These are phyloP conservation scores for Heliconius hewitsoni DNA, from an alignment of 1,140 invertebrate species.

Conservation along the genomic window DNA sequence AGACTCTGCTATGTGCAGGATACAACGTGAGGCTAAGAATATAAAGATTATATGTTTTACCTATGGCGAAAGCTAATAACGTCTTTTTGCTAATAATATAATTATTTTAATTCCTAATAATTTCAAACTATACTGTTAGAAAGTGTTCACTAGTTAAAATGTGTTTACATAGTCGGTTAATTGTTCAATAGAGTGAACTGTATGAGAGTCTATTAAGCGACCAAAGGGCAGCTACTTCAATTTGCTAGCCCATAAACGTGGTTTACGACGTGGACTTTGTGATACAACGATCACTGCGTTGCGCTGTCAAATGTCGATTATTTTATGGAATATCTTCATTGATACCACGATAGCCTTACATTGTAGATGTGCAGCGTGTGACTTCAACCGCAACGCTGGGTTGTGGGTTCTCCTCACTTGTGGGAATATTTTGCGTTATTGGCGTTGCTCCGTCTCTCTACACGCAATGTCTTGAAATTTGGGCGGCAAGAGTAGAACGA, in stretches of 20 bases:
- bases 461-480: no score
- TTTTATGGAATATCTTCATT: neutral
- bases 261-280: conserved; percentile 39
- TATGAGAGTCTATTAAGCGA: conserved; percentile 30
- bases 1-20: no score
- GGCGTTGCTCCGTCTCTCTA: no score
- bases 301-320: neutral
- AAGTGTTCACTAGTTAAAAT: neutral
- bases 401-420: no score
- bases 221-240: conserved; percentile 42
- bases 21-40: no score
- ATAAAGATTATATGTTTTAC: no score
- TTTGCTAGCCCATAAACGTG: conserved; percentile 44
- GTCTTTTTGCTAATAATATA: neutral
- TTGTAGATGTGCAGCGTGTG: no score
- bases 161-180: conserved; percentile 2
- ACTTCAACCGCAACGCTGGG: no score
- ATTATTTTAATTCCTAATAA: neutral
- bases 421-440: no score
- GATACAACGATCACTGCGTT: conserved; percentile 22
- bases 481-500: no score
- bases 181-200: conserved; percentile 28
- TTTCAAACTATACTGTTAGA: neutral
- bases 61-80: no score
- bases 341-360: no score